Evolutionary conservation across 2,113 vertebrate genomes (phyloP).

Genomic region (Xiphias gladius): DNA sequence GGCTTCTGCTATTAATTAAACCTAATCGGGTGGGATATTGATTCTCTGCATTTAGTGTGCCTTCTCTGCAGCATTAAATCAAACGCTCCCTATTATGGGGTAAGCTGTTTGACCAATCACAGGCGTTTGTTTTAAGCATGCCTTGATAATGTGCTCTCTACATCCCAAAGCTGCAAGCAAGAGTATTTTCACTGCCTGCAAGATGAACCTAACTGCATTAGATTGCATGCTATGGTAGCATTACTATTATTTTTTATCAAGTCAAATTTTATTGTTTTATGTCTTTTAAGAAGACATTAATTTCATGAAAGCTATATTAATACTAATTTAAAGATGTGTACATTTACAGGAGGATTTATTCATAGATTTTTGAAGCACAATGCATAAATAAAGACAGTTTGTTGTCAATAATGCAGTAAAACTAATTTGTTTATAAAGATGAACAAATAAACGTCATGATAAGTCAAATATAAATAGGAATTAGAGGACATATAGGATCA

Average conservation of each 20-base stretch:
- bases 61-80: neutral
- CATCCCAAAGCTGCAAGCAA: neutral
- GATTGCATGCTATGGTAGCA: neutral
- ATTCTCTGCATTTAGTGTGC: constrained; percentile 17
- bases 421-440: neutral
- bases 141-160: neutral
- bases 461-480: neutral
- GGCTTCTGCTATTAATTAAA: neutral
- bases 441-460: neutral
- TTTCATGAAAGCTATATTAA: too few species aligned
- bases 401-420: neutral
- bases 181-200: neutral
- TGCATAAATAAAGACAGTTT: neutral
- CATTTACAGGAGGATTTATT: too few species aligned
- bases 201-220: neutral
- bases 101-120: constrained; percentile 37
- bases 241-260: neutral
- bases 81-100: neutral
- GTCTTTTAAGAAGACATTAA: neutral
- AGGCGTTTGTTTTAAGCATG: constrained; percentile 13
- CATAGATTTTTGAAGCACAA: neutral
- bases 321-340: too few species aligned
- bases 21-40: constrained; percentile 12
- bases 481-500: neutral
- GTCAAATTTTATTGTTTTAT: neutral